Conservation (phyloP, 2,113 vertebrate species). For the Lamprotornis superbus region DNA sequence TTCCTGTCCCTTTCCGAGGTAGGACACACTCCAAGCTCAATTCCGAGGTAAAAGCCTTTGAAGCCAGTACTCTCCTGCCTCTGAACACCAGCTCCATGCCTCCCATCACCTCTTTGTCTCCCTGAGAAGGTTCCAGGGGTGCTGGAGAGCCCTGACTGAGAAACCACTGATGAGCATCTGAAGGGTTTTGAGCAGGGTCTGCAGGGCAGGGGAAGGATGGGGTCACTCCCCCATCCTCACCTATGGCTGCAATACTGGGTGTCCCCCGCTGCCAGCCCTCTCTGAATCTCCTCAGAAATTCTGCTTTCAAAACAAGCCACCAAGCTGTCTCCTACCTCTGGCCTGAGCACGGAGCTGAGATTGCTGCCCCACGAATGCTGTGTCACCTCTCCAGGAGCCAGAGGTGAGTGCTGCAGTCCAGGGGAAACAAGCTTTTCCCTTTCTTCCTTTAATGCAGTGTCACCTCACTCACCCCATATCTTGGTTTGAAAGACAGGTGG, state of each 20-base stretch:
- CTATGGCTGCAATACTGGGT: background rate
- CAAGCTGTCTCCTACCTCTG: background rate
- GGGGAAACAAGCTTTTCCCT: background rate
- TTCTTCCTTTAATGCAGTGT: background rate
- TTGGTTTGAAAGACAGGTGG: no score
- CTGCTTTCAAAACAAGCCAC: background rate
- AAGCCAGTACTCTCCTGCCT: background rate
- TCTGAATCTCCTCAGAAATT: background rate
- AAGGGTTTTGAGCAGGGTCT: background rate
- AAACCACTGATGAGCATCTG: background rate
- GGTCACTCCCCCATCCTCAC: background rate
- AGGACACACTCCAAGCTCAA: background rate
- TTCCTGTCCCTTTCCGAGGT: background rate
- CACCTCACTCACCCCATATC: background rate
- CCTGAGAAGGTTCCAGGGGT: background rate
- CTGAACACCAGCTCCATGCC: background rate
- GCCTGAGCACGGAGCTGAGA: background rate
- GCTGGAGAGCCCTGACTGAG: background rate
- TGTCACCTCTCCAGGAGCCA: fast-evolving
- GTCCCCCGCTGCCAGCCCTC: background rate
- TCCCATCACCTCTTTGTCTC: background rate
- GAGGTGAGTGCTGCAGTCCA: background rate
- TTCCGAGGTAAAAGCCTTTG: fast-evolving
- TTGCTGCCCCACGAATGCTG: fast-evolving
- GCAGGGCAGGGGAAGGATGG: background rate